phyloP scores from a whole-genome alignment of 2,113 vertebrate species.

The Rhineura floridana region DNA sequence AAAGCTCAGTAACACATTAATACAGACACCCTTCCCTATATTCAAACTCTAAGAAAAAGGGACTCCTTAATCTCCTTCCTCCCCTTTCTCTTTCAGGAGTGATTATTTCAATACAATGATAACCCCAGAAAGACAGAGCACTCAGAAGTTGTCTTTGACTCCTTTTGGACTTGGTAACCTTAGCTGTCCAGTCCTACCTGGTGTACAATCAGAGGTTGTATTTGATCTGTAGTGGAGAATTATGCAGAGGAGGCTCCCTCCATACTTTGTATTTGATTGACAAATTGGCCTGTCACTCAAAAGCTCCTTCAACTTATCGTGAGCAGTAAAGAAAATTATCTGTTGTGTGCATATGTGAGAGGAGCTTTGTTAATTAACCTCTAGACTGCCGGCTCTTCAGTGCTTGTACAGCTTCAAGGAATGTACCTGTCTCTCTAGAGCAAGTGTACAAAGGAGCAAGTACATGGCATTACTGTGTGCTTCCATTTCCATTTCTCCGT shows the following conservation, averaged over 20 bases:
- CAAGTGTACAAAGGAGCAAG: slow-evolving; percentile 31
- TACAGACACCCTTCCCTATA: slow-evolving; percentile 26
- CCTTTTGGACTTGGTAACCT: slow-evolving; percentile 53
- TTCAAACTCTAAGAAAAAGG: background rate
- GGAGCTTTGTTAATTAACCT: slow-evolving; percentile 70
- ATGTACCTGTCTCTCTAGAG: background rate
- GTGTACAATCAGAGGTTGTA: slow-evolving; percentile 64
- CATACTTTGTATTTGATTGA: slow-evolving; percentile 73
- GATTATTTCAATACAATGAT: slow-evolving; percentile 66
- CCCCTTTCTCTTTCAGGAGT: slow-evolving; percentile 20
- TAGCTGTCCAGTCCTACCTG: slow-evolving; percentile 52
- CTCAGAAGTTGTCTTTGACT: slow-evolving; percentile 42
- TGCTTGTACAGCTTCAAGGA: slow-evolving; percentile 38
- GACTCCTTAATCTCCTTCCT: background rate
- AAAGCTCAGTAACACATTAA: slow-evolving; percentile 37
- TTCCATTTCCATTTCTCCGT: background rate
- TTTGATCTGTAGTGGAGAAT: slow-evolving; percentile 70
- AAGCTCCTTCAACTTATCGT: slow-evolving; percentile 72
- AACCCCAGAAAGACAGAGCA: slow-evolving; percentile 54
- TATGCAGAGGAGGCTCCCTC: slow-evolving; percentile 70
- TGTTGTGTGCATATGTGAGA: slow-evolving; percentile 72
- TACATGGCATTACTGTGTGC: background rate
- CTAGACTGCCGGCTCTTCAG: slow-evolving; percentile 61
- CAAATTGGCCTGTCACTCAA: slow-evolving; percentile 81
- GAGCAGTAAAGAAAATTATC: slow-evolving; percentile 77